Evolutionary conservation across 2,888 invertebrate genomes (phyloP), one percentile per base, ranked within the genome.

Genomic region (Platycheirus rosarum): DNA sequence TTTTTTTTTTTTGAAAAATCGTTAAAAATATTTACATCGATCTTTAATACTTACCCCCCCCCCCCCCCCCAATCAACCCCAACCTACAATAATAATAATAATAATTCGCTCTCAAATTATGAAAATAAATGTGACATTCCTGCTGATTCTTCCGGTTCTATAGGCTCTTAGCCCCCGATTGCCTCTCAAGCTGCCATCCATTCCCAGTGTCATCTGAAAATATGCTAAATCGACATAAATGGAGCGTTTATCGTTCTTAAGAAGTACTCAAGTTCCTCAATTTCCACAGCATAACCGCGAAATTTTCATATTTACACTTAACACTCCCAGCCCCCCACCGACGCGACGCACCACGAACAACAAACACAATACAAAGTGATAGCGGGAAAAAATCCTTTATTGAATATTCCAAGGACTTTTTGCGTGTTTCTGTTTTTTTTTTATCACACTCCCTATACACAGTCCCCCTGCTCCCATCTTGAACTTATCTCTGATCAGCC

Each of bases 151-250:
- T 29, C 48, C 42, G 9, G 9, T 55, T 42, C 20, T 60, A 14
- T 14, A 35, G 69, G 23, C 48, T 48, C 23, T 26, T 16, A 53
- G 44, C 13, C 42, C 11, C 18, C 16, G 13, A 9, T 35, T 20
- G 55, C 68, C 44, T 20, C 53, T 55, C 37, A 37, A 37, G 37
- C 23, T 37, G 13, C 51, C 51, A 51, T 11, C 49, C 14, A 16
- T 51, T 32, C 66, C 49, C 46, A 49, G 62, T 48, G 77, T 73
- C 77, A 73, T 71, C 71, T 55, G 77, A 82, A 82, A 82, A 82
- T 82, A 82, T 82, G 82, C 82, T 82, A 82, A 82, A 82, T 82
- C 77, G 82, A 77, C 82, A 77, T 42, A 82, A 82, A 82, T 82
- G 82, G 77, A 77, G 71, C 77, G 77, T 82, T 82, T 82, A 82